Base-by-base conservation (phyloP, 2,797 vertebrate genomes). In the Euthynnus affinis region DNA sequence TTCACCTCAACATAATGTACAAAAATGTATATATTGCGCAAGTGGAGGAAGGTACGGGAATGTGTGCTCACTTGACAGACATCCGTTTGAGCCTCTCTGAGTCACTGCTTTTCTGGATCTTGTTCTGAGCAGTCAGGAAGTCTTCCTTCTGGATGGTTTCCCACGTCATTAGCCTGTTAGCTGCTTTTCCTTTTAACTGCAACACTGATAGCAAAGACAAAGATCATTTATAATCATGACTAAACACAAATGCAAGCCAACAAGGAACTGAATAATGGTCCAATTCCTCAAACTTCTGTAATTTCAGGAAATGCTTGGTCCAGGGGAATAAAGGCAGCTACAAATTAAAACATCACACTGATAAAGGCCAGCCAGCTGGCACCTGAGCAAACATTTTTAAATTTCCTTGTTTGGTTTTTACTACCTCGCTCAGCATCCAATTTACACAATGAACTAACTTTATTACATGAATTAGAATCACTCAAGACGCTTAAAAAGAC, bases 131-230 rank as follows among this genome's bases (percentile, higher is more conserved):
- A 0, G 95, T 91, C 56, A 98, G 83, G 84, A 96, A 96, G 73
- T 96, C 96, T 84, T 97, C 97, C 81, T 97, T 98, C 84, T 96
- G 96, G 71, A 98, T 95, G 0, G 94, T 95, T 83, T 98, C 97
- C 97, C 97, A 98, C 0, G 96, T 98, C 86, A 94, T 92, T 51
- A 98, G 86, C 63, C 64, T 90, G 84, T 94, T 94, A 32, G 96
- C 94, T 0, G 71, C 89, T 71, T 93, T 93, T 3, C 91, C 91
- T 1, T 32, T 80, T 37, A 97, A 81, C 51, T 89, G 44, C 81
- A 96, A 62, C 12, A 93, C 97, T 98, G 75, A 23, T 1, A 7
- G 27, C 76, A 49, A 3, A 71, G 6, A 2, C 6, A 14, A 1
- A 8, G 1, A 4, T 44, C n/a, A 51, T n/a, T n/a, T 2, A 1